Conservation (phyloP, 2,888 invertebrate species). For the Gastrophysa polygoni region DNA sequence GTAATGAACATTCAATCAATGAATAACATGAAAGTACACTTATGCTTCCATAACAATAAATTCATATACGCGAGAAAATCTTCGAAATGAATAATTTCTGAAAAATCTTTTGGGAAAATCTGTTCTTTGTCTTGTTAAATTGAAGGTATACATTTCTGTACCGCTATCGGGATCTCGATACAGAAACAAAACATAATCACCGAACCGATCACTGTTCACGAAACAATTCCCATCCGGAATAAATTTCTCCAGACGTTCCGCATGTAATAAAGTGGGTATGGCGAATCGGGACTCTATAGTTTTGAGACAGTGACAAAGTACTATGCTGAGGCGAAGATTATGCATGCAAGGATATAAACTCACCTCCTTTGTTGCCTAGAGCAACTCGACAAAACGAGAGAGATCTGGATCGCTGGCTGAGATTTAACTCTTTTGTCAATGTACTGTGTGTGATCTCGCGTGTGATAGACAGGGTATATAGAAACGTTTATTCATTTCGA, state of each 20-base stretch:
- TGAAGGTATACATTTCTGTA: background rate
- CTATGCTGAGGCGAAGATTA: slow-evolving; percentile 15
- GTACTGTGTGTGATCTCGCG: too few relatives aligned
- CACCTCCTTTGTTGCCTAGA: slow-evolving; percentile 10
- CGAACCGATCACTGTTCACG: background rate
- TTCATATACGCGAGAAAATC: too few relatives aligned
- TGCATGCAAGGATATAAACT: slow-evolving; percentile 2
- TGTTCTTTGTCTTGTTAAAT: too few relatives aligned
- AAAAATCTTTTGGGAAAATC: too few relatives aligned
- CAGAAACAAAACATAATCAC: background rate
- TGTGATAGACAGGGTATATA: too few relatives aligned
- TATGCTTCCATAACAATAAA: too few relatives aligned
- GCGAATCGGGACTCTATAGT: slow-evolving; percentile 21
- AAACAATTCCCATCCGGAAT: slow-evolving; percentile 18
- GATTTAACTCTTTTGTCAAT: background rate
- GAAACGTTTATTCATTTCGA: too few relatives aligned
- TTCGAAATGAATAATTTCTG: too few relatives aligned
- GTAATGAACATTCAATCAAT: too few relatives aligned
- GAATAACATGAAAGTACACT: too few relatives aligned
- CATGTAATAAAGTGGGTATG: slow-evolving; percentile 14
- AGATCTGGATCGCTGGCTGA: background rate
- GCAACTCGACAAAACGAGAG: background rate
- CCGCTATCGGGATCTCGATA: background rate
- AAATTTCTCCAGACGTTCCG: slow-evolving; percentile 17
- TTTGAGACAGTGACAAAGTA: slow-evolving; percentile 23